Evolutionary conservation across 2,113 vertebrate species (phyloP).

Genomic region (Sinocyclocheilus anophthalmus): DNA sequence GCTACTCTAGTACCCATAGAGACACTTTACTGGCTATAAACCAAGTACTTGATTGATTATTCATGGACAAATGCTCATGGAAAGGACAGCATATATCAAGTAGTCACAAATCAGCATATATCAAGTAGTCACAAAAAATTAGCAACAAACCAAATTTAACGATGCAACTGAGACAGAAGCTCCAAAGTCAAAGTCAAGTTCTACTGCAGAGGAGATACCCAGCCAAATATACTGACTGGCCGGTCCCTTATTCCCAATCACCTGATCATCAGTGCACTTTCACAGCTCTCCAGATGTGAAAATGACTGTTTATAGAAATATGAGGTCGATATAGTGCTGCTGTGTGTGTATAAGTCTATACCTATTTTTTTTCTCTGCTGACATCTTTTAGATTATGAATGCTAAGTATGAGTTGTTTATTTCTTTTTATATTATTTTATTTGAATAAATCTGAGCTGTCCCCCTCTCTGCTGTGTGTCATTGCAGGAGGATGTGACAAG

Average conservation of each 20-base stretch:
- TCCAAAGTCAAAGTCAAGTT: conserved; percentile 27
- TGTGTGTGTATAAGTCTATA: not conserved
- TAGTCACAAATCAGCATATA: conserved; percentile 12
- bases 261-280: conserved; percentile 22
- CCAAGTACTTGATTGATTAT: conserved; percentile 17
- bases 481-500: conserved; percentile 34
- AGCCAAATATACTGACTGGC: conserved; percentile 17
- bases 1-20: not conserved
- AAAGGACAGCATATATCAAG: conserved; percentile 33
- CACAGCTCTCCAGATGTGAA: not conserved
- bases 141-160: not conserved
- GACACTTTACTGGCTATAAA: conserved; percentile 31
- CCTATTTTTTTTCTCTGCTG: not conserved
- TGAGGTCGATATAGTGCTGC: no score
- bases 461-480: conserved; percentile 46
- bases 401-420: not conserved
- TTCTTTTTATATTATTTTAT: conserved; percentile 23
- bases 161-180: not conserved
- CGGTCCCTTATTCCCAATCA: conserved; percentile 27
- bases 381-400: not conserved
- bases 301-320: not conserved
- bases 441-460: conserved; percentile 12
- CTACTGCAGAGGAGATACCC: conserved; percentile 32
- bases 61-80: conserved; percentile 18
- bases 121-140: not conserved